Base-by-base conservation (phyloP, 2,797 vertebrate species). In the Tenualosa thibaudeaui region DNA sequence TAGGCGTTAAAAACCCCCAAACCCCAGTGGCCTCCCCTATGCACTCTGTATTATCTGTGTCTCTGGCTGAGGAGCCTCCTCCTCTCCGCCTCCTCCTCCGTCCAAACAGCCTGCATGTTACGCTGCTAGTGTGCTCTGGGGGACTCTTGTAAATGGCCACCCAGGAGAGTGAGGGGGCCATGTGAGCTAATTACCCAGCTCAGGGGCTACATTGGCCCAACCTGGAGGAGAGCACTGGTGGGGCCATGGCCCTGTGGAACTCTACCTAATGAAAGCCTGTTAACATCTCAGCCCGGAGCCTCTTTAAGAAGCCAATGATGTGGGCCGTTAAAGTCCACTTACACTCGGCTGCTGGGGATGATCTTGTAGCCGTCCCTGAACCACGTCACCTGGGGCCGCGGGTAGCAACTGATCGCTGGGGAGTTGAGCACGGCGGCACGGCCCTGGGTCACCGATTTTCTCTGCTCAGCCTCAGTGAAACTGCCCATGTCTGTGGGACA, bases 341-440 rank as follows among this genome's bases (percentile, higher is more conserved):
- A 99, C 98, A 97, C 95, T 96, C 97, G 95, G 93, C 87, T 93
- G 95, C 94, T 96, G 84, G 97, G 97, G 86, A 97, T 96, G 60
- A 99, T 97, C 95, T 99, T 99, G 92, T 97, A 97, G 68, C 98
- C 98, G 0, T 98, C 97, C 92, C 97, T 95, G 89, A 96, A 99
- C 98, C 98, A 99, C 0, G 97, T 99, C 92, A 97, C 97, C 56
- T 98, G 93, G 0, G 97, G 97, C 65, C 90, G 93, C 0, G 98
- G 98, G 22, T 93, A 96, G 87, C 97, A 97, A 84, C 91, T 84
- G 58, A 99, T 93, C 2, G 92, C 89, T 3, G 95, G 94, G 19
- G 94, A 89, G 92, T 93, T 95, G 68, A 99, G 93, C 88, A 98
- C 84, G 0, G 96, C 96, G 0, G 97, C 97, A 75, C 94, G 91